A percentile compares a stretch with the other conserved stretches of the same genome.
These are phyloP conservation scores for Distichodus sexfasciatus DNA, from an alignment of 2,797 vertebrate genomes.

Conservation along the genomic window DNA sequence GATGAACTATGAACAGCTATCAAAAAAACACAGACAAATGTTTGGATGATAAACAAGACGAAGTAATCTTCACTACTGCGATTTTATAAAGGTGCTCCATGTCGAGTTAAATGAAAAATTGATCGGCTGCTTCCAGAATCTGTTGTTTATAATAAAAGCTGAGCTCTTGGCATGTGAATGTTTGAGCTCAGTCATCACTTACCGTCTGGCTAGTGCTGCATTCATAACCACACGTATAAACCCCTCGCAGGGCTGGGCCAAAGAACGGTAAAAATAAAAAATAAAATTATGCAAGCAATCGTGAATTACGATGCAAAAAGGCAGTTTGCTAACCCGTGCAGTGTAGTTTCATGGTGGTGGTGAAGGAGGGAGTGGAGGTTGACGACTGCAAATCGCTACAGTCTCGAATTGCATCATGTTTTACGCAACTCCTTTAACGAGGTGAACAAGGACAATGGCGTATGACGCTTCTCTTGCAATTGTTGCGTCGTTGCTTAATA, in stretches of 20 bases:
- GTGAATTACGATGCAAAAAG: not conserved
- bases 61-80: conserved; percentile 3
- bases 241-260: not conserved
- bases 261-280: not conserved
- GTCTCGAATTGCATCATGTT: too few relatives aligned
- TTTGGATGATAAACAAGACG: not conserved
- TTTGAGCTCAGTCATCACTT: conserved; percentile 16
- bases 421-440: not conserved
- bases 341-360: too few relatives aligned
- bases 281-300: not conserved
- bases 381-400: too few relatives aligned
- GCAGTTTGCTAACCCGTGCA: too few relatives aligned
- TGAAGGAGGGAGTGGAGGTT: too few relatives aligned
- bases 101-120: conserved; percentile 2
- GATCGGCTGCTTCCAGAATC: conserved; percentile 10
- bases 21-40: not conserved
- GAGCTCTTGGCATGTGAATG: conserved; percentile 7
- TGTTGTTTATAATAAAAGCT: conserved; percentile 15
- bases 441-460: not conserved
- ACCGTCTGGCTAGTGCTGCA: conserved; percentile 17
- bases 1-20: not conserved
- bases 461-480: not conserved
- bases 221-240: conserved; percentile 16
- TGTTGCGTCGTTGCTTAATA: not conserved
- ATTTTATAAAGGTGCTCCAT: not conserved